Percentiles rank a stretch among this genome's conserved stretches.
Conservation (phyloP, 2,888 invertebrate genomes). For the Dynastes hyllus region DNA sequence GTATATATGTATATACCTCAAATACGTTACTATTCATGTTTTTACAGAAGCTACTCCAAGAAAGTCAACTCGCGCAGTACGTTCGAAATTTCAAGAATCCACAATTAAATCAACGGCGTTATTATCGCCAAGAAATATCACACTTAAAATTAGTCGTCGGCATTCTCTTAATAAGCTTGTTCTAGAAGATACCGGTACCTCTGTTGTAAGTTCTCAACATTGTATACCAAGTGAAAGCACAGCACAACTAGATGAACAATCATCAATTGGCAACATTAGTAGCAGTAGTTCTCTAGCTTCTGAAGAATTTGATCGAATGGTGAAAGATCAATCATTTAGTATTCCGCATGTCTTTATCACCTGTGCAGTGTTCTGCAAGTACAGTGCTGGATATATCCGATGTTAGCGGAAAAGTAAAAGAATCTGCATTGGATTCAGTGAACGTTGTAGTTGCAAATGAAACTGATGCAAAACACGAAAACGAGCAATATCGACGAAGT, state of each 20-base stretch:
- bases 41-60: constrained; percentile 17
- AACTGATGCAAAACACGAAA: neutral
- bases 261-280: neutral
- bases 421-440: neutral
- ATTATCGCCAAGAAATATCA: neutral
- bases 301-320: constrained; percentile 6
- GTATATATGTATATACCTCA: too few relatives aligned
- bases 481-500: constrained; percentile 4
- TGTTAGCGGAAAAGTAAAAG: constrained; percentile 2
- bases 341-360: constrained; percentile 22
- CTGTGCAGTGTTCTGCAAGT: constrained; percentile 6
- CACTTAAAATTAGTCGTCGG: constrained; percentile 19
- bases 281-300: constrained; percentile 9
- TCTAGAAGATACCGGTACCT: neutral
- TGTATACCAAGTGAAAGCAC: neutral
- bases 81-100: constrained; percentile 11
- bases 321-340: constrained; percentile 4
- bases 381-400: neutral
- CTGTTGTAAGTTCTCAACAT: neutral
- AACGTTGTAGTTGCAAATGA: neutral
- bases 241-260: neutral
- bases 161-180: constrained; percentile 13
- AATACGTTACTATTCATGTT: neutral
- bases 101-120: too few relatives aligned
- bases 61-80: neutral